Evolutionary conservation across 2,113 vertebrate genomes (phyloP).

Genomic region (Gymnorhina tibicen): DNA sequence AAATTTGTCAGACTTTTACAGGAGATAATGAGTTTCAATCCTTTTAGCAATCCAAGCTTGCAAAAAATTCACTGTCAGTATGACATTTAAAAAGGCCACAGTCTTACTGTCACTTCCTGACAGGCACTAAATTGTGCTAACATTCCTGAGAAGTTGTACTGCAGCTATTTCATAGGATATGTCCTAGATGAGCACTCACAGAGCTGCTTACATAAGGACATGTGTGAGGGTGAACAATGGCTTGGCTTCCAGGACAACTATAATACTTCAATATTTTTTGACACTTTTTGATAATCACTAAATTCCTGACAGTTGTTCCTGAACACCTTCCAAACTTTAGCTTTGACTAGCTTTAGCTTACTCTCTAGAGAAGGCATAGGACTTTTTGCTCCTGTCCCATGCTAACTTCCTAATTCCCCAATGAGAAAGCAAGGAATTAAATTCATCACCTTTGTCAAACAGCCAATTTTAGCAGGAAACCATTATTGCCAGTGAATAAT

Average conservation of each 20-base stretch:
- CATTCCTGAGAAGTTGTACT: not conserved
- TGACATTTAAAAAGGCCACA: not conserved
- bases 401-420: not conserved
- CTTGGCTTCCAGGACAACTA: not conserved
- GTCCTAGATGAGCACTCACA: not conserved
- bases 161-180: not conserved
- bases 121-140: not conserved
- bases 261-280: not conserved
- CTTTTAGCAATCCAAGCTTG: not conserved
- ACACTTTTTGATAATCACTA: not conserved
- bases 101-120: not conserved
- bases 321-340: not conserved
- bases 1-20: not conserved
- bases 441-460: constrained; percentile 37
- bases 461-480: constrained; percentile 57
- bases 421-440: not conserved
- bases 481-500: constrained; percentile 37
- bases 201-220: not conserved
- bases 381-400: constrained; percentile 6
- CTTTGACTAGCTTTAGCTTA: not conserved
- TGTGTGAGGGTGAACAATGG: not conserved
- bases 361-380: not conserved
- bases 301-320: not conserved
- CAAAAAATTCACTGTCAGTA: not conserved
- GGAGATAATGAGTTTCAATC: not conserved